Conservation (phyloP, 2,888 invertebrate genomes). For the Cancer borealis region DNA sequence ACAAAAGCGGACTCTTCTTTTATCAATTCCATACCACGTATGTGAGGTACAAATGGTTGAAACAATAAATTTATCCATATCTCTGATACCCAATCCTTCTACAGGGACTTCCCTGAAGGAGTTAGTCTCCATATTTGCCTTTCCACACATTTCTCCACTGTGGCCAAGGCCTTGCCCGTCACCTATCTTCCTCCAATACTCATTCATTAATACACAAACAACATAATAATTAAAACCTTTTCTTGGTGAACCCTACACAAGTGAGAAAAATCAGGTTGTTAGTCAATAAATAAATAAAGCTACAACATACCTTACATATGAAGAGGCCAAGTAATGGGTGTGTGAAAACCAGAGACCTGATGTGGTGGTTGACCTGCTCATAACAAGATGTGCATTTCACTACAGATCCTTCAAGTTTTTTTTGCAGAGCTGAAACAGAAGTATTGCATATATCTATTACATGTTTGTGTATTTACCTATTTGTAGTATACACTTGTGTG, state of each 20-base stretch:
- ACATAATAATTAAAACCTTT: no score
- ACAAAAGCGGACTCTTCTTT: no score
- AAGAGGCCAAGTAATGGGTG: slow-evolving; percentile 76
- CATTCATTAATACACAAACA: no score
- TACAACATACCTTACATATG: slow-evolving; percentile 72
- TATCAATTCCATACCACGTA: no score
- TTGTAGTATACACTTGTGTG: neutral
- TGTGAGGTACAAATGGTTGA: no score
- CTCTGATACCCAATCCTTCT: no score
- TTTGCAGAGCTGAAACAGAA: slow-evolving; percentile 51
- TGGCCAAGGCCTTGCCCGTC: no score
- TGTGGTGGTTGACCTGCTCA: slow-evolving; percentile 74
- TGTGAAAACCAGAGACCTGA: slow-evolving; percentile 64
- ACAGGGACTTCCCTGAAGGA: no score
- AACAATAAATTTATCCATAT: no score
- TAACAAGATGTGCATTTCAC: slow-evolving; percentile 72
- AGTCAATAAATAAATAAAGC: neutral
- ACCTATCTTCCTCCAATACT: no score
- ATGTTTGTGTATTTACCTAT: neutral
- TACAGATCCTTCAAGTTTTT: slow-evolving; percentile 49
- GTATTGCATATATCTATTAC: neutral
- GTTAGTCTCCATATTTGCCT: no score
- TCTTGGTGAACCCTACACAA: neutral
- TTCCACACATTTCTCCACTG: no score
- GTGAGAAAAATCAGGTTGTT: neutral